Base-by-base conservation (phyloP, 2,888 invertebrate species). In the Agrochola macilenta region DNA sequence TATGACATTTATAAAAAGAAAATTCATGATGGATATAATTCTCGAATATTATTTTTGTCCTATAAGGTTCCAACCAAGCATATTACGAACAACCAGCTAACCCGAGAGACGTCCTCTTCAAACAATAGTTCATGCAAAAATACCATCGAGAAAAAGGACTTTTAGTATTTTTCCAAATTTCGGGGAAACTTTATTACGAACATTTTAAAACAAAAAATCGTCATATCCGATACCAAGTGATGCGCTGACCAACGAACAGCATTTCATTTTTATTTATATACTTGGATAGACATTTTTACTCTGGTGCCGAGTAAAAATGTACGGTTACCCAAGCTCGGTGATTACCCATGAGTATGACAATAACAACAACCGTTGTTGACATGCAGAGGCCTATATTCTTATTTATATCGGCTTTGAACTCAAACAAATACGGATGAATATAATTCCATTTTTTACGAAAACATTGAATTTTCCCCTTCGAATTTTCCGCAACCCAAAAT, bases 1-100 rank as follows among this genome's bases (percentile, higher is more conserved):
- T 54, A 70, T 26, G 9, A 35, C 52, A 82, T 76, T 60, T 74
- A 49, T 20, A 7, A 17, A n/a, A 54, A 23, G 4, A 58, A 43
- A 73, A 30, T 14, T 43, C 5, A 7, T 54, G 8, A 30, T 69
- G 26, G n/a, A 69, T 54, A 5, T 58, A 35, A n/a, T n/a, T 74
- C 58, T 52, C 11, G 14, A 0, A 39, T 49, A 30, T 46, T 46
- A n/a, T 58, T n/a, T 30, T 46, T 30, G 26, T 57, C 7, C 17
- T 17, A 11, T 39, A 7, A 9, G 26, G 20, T 52, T 65, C n/a
- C 14, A 12, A 43, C 17, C n/a, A 74, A 30, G 54, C 8, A 39
- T 46, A 54, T 9, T 23, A 54, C 2, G 23, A 35, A 35, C 30
- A 30, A 30, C 30, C 2, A 2, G 30, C 30, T 30, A 2, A 30